Base-by-base conservation (phyloP, 2,113 vertebrate genomes). In the human region DNA sequence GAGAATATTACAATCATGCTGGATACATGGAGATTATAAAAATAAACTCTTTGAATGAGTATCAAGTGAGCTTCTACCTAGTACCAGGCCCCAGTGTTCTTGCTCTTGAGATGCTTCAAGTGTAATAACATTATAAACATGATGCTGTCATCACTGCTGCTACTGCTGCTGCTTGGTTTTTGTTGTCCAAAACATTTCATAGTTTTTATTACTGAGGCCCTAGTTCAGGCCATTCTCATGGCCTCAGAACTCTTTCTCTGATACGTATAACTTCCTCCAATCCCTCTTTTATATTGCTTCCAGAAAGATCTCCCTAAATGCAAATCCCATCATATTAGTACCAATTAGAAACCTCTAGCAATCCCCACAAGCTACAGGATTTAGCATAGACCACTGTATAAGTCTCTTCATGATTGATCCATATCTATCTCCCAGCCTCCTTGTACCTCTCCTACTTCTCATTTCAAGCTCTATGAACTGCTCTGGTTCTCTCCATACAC, bases 251-350 rank as follows among this genome's bases (percentile, higher is more conserved):
- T 40, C 12, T 68, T 12, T 68, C 57, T 83, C 55, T 93, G 72
- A 17, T 79, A 43, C 32, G 25, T 3, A 7, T 40, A 43, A 68
- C 8, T 16, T 70, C 17, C 16, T 70, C 18, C 22, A 45, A 0
- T 4, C 8, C 12, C 13, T 90, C 52, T 30, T 86, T 92, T 61
- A 43, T 85, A 80, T 25, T 70, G 93, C 40, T 80, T 45, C 32
- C 40, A 72, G 38, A 72, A 95, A 78, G 27, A 6, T 72, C 59
- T 89, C n/a, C 35, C 59, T 96, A 59, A 45, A 52, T 50, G 86
- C 7, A 89, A 50, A 95, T 52, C 59, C 57, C 13, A 40, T 20
- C 32, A 7, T 78, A 22, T 50, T 59, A 59, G 12, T 79, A 45
- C 70, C 70, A 73, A 20, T 73, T 61, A 72, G 91, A 88, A 50